phyloP scores from a whole-genome alignment of 2,888 invertebrate genomes.

The Papilio demoleus region DNA sequence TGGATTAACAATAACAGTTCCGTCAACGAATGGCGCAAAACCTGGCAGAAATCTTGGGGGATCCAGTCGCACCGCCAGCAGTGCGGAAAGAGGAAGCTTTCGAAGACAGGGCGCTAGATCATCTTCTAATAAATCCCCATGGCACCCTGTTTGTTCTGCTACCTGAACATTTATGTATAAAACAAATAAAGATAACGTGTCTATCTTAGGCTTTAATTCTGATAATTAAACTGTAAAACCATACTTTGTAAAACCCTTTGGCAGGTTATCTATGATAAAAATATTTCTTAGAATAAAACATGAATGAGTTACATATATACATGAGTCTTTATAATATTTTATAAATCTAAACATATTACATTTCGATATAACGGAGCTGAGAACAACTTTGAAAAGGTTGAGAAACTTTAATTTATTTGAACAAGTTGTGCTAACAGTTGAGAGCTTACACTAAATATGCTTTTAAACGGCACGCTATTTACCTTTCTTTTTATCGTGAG shows the following conservation, averaged over 20 bases:
- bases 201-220: no score
- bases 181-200: neutral
- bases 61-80: slow-evolving; percentile 89
- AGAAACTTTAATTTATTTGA: slow-evolving; percentile 42
- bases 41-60: slow-evolving; percentile 93
- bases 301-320: neutral
- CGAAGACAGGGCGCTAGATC: slow-evolving; percentile 94
- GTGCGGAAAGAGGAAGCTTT: slow-evolving; percentile 88
- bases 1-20: slow-evolving; percentile 90
- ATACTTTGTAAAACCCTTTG: neutral
- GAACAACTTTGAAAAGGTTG: slow-evolving; percentile 23
- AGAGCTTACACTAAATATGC: slow-evolving; percentile 47
- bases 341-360: slow-evolving; percentile 27
- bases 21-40: slow-evolving; percentile 97
- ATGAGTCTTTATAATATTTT: neutral
- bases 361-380: slow-evolving; percentile 21
- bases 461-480: slow-evolving; percentile 46
- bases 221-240: no score
- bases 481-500: slow-evolving; percentile 89
- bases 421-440: slow-evolving; percentile 41
- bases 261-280: neutral
- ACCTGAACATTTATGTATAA: slow-evolving; percentile 71
- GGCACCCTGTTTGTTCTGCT: slow-evolving; percentile 92
- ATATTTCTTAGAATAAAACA: neutral
- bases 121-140: slow-evolving; percentile 91